Evolutionary conservation across 2,888 invertebrate species (phyloP), one percentile per base, ranked within the genome.

Genomic region (Osmoderma eremita): DNA sequence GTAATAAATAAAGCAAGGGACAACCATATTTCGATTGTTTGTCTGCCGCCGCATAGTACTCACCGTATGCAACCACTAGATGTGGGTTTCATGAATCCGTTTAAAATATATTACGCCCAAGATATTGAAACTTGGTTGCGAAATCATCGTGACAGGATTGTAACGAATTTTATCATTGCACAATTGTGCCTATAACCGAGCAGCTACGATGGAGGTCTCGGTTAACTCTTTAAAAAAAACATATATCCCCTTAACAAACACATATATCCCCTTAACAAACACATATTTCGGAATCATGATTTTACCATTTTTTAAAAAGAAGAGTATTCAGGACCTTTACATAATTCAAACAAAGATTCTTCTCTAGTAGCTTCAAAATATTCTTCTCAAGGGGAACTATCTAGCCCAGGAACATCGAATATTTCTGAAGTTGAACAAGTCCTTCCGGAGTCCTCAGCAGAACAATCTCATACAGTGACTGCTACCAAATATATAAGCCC

Each of bases 181-280:
- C 10, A n/a, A 13, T 30, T 36, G 8, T 38, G 36, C 56, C 38
- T 56, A 56, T 5, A n/a, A 30, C 4, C 4, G n/a, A 22, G 39
- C 56, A 13, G 30, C 17, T 13, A 56, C 56, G 12, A 17, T 38
- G n/a, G 2, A 36, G 15, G 17, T 38, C 2, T 24, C 56, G 12
- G 17, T 56, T 56, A 56, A 38, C 15, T 10, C 15, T 15, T 56
- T 56, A 6, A 13, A 56, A 6, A 56, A 36, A 15, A 39, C n/a
- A n/a, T n/a, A n/a, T n/a, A n/a, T n/a, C n/a, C n/a, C n/a, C n/a
- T n/a, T n/a, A n/a, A n/a, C n/a, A n/a, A n/a, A n/a, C n/a, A 18
- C 8, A 8, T 56, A 12, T 56, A 10, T 15, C 56, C 56, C 1
- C 6, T 15, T 13, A 39, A 56, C 39, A n/a, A 10, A 30, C 17